Conservation (phyloP, 2,113 vertebrate genomes). For the Epinephelus lanceolatus region DNA sequence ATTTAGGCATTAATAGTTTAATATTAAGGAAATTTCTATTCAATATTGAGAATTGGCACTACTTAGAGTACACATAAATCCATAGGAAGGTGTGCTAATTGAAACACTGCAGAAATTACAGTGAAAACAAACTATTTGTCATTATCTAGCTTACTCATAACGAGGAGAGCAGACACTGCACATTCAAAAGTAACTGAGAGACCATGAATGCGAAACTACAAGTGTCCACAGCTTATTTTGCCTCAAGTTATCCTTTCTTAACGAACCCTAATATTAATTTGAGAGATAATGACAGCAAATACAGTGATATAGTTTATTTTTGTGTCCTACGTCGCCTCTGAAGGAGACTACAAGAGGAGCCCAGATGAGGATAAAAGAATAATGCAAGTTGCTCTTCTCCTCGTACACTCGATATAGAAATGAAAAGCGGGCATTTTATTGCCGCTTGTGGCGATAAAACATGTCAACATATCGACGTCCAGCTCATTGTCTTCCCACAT, state of each 20-base stretch:
- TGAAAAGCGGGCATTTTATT: background rate
- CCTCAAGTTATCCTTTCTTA: background rate
- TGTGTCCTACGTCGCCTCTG: background rate
- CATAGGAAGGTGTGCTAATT: background rate
- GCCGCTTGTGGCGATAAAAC: background rate
- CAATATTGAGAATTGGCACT: no score
- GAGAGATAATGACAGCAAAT: background rate
- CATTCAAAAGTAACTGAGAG: background rate
- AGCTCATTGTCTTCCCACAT: rapidly evolving
- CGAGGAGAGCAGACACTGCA: background rate
- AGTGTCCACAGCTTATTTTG: background rate
- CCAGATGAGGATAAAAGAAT: conserved; percentile 5
- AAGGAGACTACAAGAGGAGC: background rate
- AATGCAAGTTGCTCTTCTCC: background rate
- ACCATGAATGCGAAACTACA: background rate
- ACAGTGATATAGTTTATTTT: background rate
- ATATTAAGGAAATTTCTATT: no score
- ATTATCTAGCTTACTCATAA: background rate
- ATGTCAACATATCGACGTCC: background rate
- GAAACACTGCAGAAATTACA: background rate
- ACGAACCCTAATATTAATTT: background rate
- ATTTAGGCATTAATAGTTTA: no score
- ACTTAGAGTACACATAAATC: background rate
- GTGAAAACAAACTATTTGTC: background rate
- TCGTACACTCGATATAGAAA: background rate